phyloP scores from a whole-genome alignment of 2,888 invertebrate genomes.

The Drosophila subsilvestris region DNA sequence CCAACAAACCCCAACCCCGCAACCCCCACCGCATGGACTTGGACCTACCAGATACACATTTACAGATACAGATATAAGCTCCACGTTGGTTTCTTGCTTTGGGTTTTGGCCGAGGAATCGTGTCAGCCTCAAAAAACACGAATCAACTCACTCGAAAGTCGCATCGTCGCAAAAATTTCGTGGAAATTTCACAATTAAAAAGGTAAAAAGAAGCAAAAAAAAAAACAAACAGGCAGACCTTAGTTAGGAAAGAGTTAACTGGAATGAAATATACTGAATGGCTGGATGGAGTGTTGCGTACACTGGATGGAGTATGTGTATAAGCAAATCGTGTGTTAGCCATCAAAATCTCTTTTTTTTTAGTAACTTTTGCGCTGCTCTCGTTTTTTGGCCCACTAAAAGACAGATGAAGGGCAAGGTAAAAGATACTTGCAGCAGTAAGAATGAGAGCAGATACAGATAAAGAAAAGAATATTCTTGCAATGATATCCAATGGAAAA shows the following conservation, averaged over 20 bases:
- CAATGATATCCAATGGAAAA: not conserved
- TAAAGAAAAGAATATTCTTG: not conserved
- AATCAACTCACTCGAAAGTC: conserved; percentile 51
- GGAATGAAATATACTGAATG: conserved; percentile 49
- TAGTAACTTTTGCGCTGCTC: not conserved
- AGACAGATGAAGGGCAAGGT: not conserved
- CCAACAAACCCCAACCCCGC: conserved; percentile 27
- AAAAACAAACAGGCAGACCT: conserved; percentile 28
- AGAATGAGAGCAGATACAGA: not conserved
- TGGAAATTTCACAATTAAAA: conserved; percentile 78
- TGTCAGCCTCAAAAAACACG: conserved; percentile 59
- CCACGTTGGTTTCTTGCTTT: conserved; percentile 37
- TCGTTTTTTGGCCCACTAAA: not conserved
- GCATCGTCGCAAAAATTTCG: conserved; percentile 61
- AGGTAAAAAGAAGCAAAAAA: conserved; percentile 50
- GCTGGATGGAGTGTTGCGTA: no score
- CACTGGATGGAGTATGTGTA: not conserved
- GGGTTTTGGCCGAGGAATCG: conserved; percentile 65
- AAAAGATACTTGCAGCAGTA: not conserved
- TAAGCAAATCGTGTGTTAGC: not conserved
- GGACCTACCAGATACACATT: not conserved
- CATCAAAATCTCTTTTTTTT: not conserved
- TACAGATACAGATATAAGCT: conserved; percentile 9
- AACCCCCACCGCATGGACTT: conserved; percentile 12
- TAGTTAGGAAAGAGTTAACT: conserved; percentile 75